Conservation (phyloP, 2,797 vertebrate species). For the Erethizon dorsatum region DNA sequence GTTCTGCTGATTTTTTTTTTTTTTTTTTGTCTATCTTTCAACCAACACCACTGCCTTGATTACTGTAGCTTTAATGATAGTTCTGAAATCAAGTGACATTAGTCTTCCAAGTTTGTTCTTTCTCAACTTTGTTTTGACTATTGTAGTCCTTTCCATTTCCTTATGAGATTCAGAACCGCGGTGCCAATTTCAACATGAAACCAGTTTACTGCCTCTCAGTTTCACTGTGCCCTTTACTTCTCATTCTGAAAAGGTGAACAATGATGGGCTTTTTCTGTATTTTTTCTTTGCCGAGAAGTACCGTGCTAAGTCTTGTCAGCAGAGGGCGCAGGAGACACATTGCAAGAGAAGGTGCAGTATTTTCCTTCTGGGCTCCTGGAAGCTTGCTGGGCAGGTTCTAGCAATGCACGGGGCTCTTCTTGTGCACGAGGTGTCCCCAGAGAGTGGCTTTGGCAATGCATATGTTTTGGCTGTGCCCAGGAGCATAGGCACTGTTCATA, state of each 20-base stretch:
- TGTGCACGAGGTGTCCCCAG: background rate
- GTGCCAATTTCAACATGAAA: background rate
- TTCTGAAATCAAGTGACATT: background rate
- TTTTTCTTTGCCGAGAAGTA: background rate
- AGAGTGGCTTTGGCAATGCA: background rate
- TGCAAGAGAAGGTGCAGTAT: rapidly evolving
- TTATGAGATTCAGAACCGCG: background rate
- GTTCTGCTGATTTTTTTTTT: background rate
- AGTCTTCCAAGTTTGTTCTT: background rate
- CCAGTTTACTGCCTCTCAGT: background rate
- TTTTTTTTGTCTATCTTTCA: background rate
- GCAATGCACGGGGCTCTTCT: background rate
- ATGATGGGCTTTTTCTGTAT: background rate
- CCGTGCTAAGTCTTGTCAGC: background rate
- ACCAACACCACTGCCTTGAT: background rate
- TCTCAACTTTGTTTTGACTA: background rate
- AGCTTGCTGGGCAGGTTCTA: background rate
- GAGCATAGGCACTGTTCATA: background rate
- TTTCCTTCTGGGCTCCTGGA: background rate
- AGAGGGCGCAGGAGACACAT: slow-evolving; percentile 52
- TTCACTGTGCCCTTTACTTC: background rate
- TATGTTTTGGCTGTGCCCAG: background rate
- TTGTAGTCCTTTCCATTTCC: background rate
- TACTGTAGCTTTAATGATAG: background rate
- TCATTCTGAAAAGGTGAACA: background rate